These are phyloP conservation scores for Girardinichthys multiradiatus DNA, from an alignment of 2,113 vertebrate species.

Conservation along the genomic window DNA sequence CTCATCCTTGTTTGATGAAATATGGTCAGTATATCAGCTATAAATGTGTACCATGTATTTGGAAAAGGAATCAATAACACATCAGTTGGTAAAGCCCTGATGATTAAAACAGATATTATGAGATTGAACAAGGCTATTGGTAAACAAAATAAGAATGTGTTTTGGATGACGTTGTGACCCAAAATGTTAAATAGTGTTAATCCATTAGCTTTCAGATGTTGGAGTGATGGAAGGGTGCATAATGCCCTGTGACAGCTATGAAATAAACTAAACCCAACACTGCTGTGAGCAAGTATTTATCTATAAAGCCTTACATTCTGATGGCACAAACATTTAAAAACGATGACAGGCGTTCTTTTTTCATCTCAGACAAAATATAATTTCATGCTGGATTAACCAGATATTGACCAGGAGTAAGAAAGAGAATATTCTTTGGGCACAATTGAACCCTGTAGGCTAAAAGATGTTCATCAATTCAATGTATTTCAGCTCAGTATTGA, in stretches of 20 bases:
- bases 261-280: constrained; percentile 71
- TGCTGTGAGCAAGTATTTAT: constrained; percentile 77
- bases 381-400: constrained; percentile 80
- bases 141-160: constrained; percentile 22
- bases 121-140: constrained; percentile 8
- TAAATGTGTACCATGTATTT: background rate
- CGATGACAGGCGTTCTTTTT: constrained; percentile 68
- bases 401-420: constrained; percentile 75
- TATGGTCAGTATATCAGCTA: background rate
- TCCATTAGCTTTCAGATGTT: constrained; percentile 52
- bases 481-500: constrained; percentile 48
- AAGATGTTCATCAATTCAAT: constrained; percentile 65
- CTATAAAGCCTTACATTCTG: constrained; percentile 69
- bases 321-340: constrained; percentile 75
- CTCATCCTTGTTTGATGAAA: background rate
- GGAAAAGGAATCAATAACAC: background rate
- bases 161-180: constrained; percentile 14
- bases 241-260: constrained; percentile 76
- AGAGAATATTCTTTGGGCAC: constrained; percentile 59
- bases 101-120: background rate
- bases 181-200: constrained; percentile 46
- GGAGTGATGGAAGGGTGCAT: constrained; percentile 55
- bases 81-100: background rate
- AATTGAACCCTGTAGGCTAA: constrained; percentile 42
- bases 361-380: constrained; percentile 77